Evolutionary conservation across 2,113 vertebrate species (phyloP).

Genomic region (Isurus oxyrinchus): DNA sequence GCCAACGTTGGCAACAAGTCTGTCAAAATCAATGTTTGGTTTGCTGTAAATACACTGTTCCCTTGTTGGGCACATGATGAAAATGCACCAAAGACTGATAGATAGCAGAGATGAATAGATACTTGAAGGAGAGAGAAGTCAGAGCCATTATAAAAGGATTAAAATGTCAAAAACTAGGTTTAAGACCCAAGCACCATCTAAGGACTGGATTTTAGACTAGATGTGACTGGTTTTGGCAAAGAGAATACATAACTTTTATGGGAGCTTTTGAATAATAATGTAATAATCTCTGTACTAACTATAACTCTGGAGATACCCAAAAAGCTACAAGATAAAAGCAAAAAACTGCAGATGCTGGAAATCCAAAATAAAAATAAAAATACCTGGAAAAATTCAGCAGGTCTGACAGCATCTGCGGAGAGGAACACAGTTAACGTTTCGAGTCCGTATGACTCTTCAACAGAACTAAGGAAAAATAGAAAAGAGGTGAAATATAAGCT

Average conservation of each 20-base stretch:
- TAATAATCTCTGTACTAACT: background rate
- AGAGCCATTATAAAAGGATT: background rate
- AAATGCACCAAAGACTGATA: background rate
- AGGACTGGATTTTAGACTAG: background rate
- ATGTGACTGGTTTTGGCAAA: background rate
- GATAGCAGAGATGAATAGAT: too few relatives aligned
- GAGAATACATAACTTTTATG: background rate
- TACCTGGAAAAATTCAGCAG: too few relatives aligned
- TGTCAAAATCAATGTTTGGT: background rate
- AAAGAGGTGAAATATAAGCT: too few relatives aligned
- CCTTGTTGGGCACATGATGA: background rate
- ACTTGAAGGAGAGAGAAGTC: background rate
- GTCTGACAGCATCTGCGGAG: too few relatives aligned
- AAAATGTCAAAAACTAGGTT: background rate
- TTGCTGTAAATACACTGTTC: background rate
- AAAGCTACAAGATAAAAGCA: background rate
- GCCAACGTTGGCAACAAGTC: background rate
- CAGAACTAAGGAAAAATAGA: too few relatives aligned
- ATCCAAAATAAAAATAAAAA: too few relatives aligned
- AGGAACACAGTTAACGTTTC: too few relatives aligned
- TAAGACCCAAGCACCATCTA: background rate
- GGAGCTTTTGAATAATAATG: background rate
- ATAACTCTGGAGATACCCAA: background rate
- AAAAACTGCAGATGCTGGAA: too few relatives aligned
- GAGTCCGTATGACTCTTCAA: too few relatives aligned